Conservation (phyloP, 2,888 invertebrate genomes). For the Allygus modestus region DNA sequence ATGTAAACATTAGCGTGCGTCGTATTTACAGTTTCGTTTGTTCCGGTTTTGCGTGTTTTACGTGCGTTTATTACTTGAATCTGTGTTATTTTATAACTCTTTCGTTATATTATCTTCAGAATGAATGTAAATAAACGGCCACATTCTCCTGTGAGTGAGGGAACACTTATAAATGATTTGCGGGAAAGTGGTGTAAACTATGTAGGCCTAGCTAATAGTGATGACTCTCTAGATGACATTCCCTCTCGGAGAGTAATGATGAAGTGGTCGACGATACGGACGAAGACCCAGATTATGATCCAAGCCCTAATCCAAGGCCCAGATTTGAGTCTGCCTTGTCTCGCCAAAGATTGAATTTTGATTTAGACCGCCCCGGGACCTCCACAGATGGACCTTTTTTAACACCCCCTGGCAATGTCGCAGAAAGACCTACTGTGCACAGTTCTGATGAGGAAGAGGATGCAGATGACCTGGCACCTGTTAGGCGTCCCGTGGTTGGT, state of each 20-base stretch:
- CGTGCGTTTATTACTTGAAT: too few species aligned
- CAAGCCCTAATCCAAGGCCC: not conserved
- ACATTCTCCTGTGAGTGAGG: not conserved
- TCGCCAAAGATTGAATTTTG: not conserved
- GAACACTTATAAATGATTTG: not conserved
- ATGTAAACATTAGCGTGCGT: too few species aligned
- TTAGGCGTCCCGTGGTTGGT: not conserved
- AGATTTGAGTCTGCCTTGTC: not conserved
- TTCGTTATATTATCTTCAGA: too few species aligned
- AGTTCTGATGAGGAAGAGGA: not conserved
- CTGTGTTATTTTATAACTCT: too few species aligned
- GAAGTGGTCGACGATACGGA: not conserved
- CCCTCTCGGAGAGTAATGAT: not conserved
- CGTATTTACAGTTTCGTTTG: too few species aligned
- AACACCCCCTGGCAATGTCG: too few species aligned
- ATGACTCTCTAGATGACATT: not conserved
- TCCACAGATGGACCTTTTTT: too few species aligned
- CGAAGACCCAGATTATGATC: conserved; percentile 4
- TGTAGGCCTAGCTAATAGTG: too few species aligned
- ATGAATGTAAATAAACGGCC: not conserved
- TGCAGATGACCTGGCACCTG: not conserved
- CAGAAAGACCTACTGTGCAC: not conserved
- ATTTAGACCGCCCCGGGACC: not conserved
- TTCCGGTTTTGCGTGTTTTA: too few species aligned
- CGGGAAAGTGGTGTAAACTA: not conserved